phyloP scores from a whole-genome alignment of 2,888 invertebrate genomes.

The Drosophila emarginata region DNA sequence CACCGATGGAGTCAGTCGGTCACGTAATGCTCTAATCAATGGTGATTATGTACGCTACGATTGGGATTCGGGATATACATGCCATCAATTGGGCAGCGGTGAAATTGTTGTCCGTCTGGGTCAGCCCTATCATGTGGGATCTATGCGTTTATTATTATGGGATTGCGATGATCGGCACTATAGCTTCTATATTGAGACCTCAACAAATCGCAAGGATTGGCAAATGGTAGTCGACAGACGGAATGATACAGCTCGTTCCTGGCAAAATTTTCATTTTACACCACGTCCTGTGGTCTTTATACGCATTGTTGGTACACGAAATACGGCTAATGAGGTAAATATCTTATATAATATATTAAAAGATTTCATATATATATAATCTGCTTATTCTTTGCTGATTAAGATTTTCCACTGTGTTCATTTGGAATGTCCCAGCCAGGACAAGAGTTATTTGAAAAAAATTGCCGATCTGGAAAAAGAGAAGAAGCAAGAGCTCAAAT shows the following conservation, averaged over 20 bases:
- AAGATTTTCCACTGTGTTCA: slow-evolving; percentile 99
- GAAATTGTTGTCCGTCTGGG: slow-evolving; percentile 97
- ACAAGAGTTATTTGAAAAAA: slow-evolving; percentile 69
- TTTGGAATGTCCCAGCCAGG: slow-evolving; percentile 95
- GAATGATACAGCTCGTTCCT: slow-evolving; percentile 93
- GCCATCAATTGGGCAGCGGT: slow-evolving; percentile 97
- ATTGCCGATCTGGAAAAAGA: slow-evolving; percentile 53
- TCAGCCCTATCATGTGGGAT: slow-evolving; percentile 96
- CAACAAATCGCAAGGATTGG: slow-evolving; percentile 96
- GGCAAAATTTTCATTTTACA: slow-evolving; percentile 95
- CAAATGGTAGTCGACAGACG: slow-evolving; percentile 94
- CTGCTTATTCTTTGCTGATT: not conserved
- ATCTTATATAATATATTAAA: not conserved
- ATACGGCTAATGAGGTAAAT: slow-evolving; percentile 96
- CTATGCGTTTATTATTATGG: slow-evolving; percentile 96
- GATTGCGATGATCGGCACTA: slow-evolving; percentile 98
- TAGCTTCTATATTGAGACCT: slow-evolving; percentile 97
- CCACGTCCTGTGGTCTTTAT: slow-evolving; percentile 95
- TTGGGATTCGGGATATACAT: slow-evolving; percentile 99
- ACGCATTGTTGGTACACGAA: slow-evolving; percentile 96
- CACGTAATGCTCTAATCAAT: slow-evolving; percentile 96
- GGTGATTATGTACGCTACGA: slow-evolving; percentile 97
- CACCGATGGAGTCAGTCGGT: slow-evolving; percentile 97
- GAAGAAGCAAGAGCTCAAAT: not conserved
- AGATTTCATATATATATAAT: not conserved